Evolutionary conservation across 2,797 vertebrate genomes (phyloP), one percentile per base, ranked within the genome.

Genomic region (Melanotaenia trifasciata): DNA sequence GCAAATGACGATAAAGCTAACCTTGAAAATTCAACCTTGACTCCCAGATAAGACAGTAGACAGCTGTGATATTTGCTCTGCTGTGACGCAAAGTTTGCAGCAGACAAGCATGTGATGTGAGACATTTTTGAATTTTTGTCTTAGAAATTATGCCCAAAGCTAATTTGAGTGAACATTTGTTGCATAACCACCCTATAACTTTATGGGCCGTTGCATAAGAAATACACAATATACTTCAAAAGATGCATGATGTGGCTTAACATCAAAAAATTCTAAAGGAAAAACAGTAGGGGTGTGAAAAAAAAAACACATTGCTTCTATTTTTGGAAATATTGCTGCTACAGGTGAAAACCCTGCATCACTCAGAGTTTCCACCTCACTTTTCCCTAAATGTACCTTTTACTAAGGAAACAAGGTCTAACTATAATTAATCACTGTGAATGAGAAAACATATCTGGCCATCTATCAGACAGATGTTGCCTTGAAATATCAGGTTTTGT

Each of bases 21-120:
- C 87, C 88, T 87, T 86, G 85, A 67, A 63, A 57, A 20, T 45
- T 70, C 36, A 26, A 65, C 85, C 87, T 88, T 86, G 81, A 74
- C 56, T 59, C 43, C 28, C 43, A 71, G 84, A 91, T 84, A 87
- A 87, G 65, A 78, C 22, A 5, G 3, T 58, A 80, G 35, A 68
- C 67, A 74, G 65, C 53, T 30, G 30, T 58, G 61, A 70, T 64
- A 53, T 12, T 14, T 0, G 20, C 57, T 40, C 47, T 40, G 67
- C 36, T 22, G 26, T 65, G 1, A 12, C 18, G 13, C 16, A 79
- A 69, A 61, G 43, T 43, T 45, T 60, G 3, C 1, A 43, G 2
- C 47, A 38, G 36, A 60, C 8, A 43, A 33, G 45, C 20, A 26
- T 38, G 18, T 53, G 16, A 59, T 33, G 20, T 26, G 40, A 33